Percentiles rank a stretch among this genome's conserved stretches.
Evolutionary conservation across 2,113 vertebrate genomes (phyloP).

Genomic region (Callaeas wilsoni): DNA sequence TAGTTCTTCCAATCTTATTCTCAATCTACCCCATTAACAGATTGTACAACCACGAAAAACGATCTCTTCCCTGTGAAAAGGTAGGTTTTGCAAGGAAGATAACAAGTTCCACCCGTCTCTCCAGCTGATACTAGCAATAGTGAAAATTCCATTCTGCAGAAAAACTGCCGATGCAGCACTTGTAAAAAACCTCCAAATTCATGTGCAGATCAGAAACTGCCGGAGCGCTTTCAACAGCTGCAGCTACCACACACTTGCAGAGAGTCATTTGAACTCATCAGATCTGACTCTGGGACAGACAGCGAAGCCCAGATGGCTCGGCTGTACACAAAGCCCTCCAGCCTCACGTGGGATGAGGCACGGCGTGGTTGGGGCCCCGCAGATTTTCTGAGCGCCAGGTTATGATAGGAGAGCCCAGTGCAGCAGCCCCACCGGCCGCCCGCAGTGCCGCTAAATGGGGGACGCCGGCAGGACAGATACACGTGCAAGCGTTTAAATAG

Average conservation of each 20-base stretch:
- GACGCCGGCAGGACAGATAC: not conserved
- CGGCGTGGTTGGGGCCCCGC: rapidly evolving
- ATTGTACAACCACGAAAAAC: not conserved
- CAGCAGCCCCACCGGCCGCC: not conserved
- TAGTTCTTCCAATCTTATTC: not conserved
- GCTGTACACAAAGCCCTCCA: not conserved
- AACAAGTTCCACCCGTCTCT: conserved; percentile 35
- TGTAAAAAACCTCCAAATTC: conserved; percentile 32
- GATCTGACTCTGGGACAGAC: not conserved
- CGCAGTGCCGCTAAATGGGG: rapidly evolving
- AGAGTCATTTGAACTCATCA: not conserved
- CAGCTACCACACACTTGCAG: conserved; percentile 9
- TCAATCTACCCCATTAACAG: not conserved
- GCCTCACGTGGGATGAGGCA: not conserved
- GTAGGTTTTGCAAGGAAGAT: not conserved
- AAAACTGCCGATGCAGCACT: conserved; percentile 44
- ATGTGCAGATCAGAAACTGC: conserved; percentile 32
- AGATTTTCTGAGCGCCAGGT: not conserved
- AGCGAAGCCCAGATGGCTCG: not conserved
- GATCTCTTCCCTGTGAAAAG: not conserved
- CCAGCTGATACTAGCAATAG: conserved; percentile 43
- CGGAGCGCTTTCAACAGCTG: not conserved
- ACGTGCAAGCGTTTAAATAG: not conserved
- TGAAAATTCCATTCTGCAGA: conserved; percentile 39
- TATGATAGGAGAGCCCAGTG: not conserved